Conservation (phyloP, 2,888 invertebrate species). For the Stratiomys singularior region DNA sequence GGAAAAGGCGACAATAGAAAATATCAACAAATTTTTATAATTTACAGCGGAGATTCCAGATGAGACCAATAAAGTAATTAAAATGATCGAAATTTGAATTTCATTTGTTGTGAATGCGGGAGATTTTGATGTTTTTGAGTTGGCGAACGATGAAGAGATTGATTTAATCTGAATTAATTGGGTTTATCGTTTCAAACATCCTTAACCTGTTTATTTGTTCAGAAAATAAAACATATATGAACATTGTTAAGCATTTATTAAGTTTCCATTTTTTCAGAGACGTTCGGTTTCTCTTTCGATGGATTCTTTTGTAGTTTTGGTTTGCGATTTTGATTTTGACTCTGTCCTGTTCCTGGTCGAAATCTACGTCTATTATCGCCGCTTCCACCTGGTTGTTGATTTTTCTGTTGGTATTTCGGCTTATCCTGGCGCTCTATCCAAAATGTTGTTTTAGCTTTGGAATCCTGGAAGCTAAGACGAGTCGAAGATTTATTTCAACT, state of each 20-base stretch:
- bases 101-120: too few relatives aligned
- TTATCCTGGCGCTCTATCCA: conserved; percentile 53
- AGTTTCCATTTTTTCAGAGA: not conserved
- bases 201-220: too few relatives aligned
- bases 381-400: conserved; percentile 47
- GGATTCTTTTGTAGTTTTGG: conserved; percentile 23
- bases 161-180: too few relatives aligned
- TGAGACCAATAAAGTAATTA: too few relatives aligned
- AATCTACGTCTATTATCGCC: not conserved
- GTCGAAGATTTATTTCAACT: too few relatives aligned
- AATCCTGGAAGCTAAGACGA: conserved; percentile 59
- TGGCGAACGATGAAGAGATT: too few relatives aligned
- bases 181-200: not conserved
- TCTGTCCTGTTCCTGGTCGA: conserved; percentile 23
- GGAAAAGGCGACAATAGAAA: conserved; percentile 55
- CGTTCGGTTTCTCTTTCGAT: not conserved
- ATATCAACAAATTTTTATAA: conserved; percentile 25
- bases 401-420: not conserved
- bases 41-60: too few relatives aligned
- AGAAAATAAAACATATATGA: too few relatives aligned
- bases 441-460: conserved; percentile 60
- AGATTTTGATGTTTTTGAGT: too few relatives aligned
- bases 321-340: conserved; percentile 32
- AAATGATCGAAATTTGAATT: too few relatives aligned
- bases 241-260: too few relatives aligned